Evolutionary conservation across 2,113 vertebrate genomes (phyloP).

Genomic region (Chaenogobius annularis): DNA sequence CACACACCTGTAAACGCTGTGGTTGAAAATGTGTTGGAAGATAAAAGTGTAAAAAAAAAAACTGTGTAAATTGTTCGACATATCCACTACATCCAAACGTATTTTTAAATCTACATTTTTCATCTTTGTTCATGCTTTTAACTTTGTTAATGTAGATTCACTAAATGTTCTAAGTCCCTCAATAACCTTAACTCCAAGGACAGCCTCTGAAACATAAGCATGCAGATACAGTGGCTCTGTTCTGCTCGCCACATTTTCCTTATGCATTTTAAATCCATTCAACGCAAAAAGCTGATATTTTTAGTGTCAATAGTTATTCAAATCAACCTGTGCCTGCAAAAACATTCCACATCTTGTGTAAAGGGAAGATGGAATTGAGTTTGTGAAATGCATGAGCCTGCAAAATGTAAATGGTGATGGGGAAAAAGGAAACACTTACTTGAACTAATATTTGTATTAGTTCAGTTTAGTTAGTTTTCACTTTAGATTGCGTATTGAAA

Average conservation of each 20-base stretch:
- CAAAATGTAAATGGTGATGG: slow-evolving; percentile 62
- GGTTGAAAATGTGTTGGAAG: no score
- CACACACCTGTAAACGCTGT: not conserved
- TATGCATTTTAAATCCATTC: slow-evolving; percentile 50
- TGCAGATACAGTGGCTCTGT: slow-evolving; percentile 28
- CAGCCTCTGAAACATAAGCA: slow-evolving; percentile 4
- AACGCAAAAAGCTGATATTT: slow-evolving; percentile 42
- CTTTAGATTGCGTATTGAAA: slow-evolving; percentile 32
- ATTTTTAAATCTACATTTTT: not conserved
- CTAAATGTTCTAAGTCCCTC: not conserved
- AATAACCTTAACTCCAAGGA: not conserved
- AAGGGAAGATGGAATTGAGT: slow-evolving; percentile 60
- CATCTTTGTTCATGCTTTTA: not conserved
- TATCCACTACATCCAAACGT: not conserved
- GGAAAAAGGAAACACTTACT: slow-evolving; percentile 55
- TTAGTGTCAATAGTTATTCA: slow-evolving; percentile 59
- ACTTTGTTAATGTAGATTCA: not conserved
- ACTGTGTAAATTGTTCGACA: not conserved
- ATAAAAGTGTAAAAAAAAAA: no score
- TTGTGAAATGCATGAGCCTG: slow-evolving; percentile 56
- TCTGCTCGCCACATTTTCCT: slow-evolving; percentile 32
- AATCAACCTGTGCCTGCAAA: slow-evolving; percentile 43
- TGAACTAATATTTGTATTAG: slow-evolving; percentile 44
- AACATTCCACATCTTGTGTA: slow-evolving; percentile 47
- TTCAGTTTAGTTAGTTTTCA: slow-evolving; percentile 46